Percentiles rank a stretch among this genome's conserved stretches.
These are phyloP conservation scores for Macquaria ambigua DNA, from an alignment of 2,113 vertebrate genomes.

Conservation along the genomic window DNA sequence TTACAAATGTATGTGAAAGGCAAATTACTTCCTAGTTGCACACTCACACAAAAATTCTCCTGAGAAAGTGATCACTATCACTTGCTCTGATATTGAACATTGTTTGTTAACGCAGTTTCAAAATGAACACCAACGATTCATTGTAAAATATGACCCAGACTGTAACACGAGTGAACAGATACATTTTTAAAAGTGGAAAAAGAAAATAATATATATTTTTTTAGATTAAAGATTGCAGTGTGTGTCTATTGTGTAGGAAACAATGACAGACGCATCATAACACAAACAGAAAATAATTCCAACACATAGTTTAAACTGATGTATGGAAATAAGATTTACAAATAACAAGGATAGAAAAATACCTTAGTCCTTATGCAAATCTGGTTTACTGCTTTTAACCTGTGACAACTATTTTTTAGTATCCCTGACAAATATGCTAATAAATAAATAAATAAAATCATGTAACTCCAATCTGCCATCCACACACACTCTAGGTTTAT, in stretches of 20 bases:
- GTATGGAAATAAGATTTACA: not conserved
- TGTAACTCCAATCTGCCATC: slow-evolving; percentile 3
- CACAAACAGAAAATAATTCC: slow-evolving; percentile 17
- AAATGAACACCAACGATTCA: slow-evolving; percentile 19
- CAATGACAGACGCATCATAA: not conserved
- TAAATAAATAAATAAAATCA: slow-evolving; percentile 51
- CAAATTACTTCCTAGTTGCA: slow-evolving; percentile 15
- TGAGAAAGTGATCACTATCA: slow-evolving; percentile 21
- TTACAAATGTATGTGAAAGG: slow-evolving; percentile 28
- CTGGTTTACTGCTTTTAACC: not conserved
- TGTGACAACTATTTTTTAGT: slow-evolving; percentile 22
- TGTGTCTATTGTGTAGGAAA: not conserved
- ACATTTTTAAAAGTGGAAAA: slow-evolving; percentile 6
- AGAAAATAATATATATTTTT: not conserved
- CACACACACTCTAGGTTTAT: not conserved
- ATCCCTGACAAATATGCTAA: slow-evolving; percentile 2
- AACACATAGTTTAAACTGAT: not conserved
- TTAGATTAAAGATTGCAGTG: not conserved
- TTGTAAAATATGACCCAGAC: slow-evolving; percentile 6
- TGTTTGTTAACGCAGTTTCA: slow-evolving; percentile 25
- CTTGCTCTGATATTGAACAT: slow-evolving; percentile 24
- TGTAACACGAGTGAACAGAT: slow-evolving; percentile 11
- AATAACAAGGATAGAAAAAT: not conserved
- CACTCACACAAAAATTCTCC: slow-evolving; percentile 12
- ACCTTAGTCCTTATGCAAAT: not conserved